Conservation (phyloP, 2,888 invertebrate species). For the Xestia sexstrigata region DNA sequence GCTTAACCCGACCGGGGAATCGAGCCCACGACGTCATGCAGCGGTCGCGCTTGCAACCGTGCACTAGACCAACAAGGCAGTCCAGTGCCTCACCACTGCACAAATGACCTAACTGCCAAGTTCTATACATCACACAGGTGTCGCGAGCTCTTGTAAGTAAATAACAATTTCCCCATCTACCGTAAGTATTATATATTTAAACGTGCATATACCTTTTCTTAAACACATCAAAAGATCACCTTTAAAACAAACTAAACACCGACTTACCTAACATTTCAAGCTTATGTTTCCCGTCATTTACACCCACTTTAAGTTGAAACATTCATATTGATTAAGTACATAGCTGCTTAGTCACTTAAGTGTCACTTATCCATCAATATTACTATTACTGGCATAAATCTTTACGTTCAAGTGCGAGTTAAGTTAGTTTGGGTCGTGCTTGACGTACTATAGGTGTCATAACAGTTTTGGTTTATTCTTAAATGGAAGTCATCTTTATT, state of each 20-base stretch:
- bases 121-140: not conserved
- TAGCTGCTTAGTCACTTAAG: conserved; percentile 50
- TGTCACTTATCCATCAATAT: conserved; percentile 49
- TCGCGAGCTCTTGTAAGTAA: not conserved
- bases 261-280: conserved; percentile 30
- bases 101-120: not conserved
- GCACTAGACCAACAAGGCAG: not conserved
- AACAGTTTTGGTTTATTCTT: conserved; percentile 8
- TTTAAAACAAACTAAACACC: conserved; percentile 12
- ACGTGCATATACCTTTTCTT: not conserved
- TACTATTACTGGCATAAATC: conserved; percentile 49
- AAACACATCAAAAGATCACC: not conserved
- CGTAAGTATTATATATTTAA: not conserved
- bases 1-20: not conserved
- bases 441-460: conserved; percentile 10
- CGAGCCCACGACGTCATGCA: not conserved
- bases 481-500: not conserved
- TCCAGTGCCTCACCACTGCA: too few species aligned
- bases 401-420: conserved; percentile 30
- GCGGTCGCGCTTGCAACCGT: too few species aligned
- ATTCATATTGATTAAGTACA: conserved; percentile 40
- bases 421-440: conserved; percentile 36
- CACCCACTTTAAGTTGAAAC: conserved; percentile 35
- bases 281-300: conserved; percentile 34
- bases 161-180: not conserved